These are phyloP conservation scores for Austrofundulus limnaeus DNA, from an alignment of 2,113 vertebrate genomes.

Conservation along the genomic window DNA sequence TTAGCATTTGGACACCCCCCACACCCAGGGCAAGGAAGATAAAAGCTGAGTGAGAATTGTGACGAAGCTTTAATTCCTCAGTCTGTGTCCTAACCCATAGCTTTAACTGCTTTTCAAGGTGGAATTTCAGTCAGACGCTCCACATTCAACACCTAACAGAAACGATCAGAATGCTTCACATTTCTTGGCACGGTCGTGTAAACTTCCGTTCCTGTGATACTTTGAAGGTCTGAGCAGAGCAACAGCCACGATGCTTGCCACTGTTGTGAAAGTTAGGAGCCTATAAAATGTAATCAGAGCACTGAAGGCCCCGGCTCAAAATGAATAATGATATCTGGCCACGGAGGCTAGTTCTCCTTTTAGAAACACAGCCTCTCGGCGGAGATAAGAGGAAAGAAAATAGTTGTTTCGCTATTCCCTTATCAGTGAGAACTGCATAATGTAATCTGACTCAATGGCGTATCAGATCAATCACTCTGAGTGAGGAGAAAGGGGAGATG, in stretches of 20 bases:
- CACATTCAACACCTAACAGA: constrained; percentile 72
- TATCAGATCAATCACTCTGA: constrained; percentile 75
- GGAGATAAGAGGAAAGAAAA: constrained; percentile 76
- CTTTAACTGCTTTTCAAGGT: constrained; percentile 53
- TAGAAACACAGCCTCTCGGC: constrained; percentile 70
- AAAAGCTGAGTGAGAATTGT: constrained; percentile 4
- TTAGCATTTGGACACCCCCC: no score
- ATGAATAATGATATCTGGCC: constrained; percentile 74
- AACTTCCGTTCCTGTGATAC: constrained; percentile 22
- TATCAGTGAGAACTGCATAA: constrained; percentile 76
- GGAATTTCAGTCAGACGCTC: constrained; percentile 66
- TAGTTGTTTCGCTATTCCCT: constrained; percentile 67
- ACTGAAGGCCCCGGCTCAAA: constrained; percentile 57
- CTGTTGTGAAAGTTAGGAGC: constrained; percentile 47
- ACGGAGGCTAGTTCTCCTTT: constrained; percentile 65
- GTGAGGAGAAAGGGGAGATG: constrained; percentile 22
- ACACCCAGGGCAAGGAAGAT: no score
- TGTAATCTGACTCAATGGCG: constrained; percentile 69
- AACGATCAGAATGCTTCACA: constrained; percentile 52
- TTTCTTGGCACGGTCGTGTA: constrained; percentile 18
- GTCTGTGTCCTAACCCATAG: constrained; percentile 24
- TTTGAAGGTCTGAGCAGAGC: constrained; percentile 15
- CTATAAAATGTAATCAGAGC: constrained; percentile 68
- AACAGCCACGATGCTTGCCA: constrained; percentile 18
- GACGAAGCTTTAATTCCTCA: constrained; percentile 31